Evolutionary conservation across 2,797 vertebrate species (phyloP), one percentile per base, ranked within the genome.

Genomic region (Aplochiton taeniatus): DNA sequence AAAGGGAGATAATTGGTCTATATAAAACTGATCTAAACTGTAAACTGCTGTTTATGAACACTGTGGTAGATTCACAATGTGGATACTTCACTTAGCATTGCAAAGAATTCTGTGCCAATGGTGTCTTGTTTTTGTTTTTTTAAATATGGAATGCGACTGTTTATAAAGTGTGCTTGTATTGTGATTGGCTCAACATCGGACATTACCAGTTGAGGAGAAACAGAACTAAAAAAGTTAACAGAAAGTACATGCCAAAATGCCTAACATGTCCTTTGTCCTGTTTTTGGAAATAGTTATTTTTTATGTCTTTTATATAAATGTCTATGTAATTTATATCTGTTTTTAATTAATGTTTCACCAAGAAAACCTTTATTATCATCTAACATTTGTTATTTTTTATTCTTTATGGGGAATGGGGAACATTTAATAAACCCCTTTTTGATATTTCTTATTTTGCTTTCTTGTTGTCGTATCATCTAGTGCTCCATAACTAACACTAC

Each of bases 241-340:
- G 58, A 79, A 77, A 70, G 83, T 79, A 76, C 85, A 83, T 80
- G 76, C 66, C 53, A 78, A 45, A 54, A 73, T 82, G 76, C 77
- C 81, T 91, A 91, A 92, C 83, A 80, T 61, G 69, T 74, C 71
- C 66, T 74, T 58, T 4, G 63, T 66, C 81, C 52, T 67, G 76
- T 72, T 53, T 83, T 65, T 72, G 2, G 31, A 31, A n/a, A 3
- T 9, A 9, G 9, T 20, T 20, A 55, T 41, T 85, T 73, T 75
- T 61, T 60, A 61, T 75, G 69, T 84, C 78, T 77, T 83, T 87
- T 83, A 84, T 73, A 58, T 58, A 74, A 60, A 60, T 63, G 52
- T 83, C 70, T 65, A 61, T 90, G 84, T 92, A n/a, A 91, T 92
- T 91, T 92, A 91, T 87, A 74, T 75, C 69, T 82, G 73, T 85